phyloP scores from a whole-genome alignment of 2,797 vertebrate species.

The Thalassophryne amazonica region DNA sequence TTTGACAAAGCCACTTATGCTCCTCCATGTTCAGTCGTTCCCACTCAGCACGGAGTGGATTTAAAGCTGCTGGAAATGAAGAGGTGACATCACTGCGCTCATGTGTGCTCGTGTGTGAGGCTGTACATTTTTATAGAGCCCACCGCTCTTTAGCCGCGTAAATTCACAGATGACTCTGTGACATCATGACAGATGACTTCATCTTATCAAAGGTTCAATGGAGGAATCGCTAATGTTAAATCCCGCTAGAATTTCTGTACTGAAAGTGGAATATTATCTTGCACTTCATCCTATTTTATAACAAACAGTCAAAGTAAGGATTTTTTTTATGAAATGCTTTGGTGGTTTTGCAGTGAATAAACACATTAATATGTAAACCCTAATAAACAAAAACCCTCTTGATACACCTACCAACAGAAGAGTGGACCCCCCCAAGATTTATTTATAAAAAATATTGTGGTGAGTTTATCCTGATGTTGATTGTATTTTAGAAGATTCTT shows the following conservation, averaged over 20 bases:
- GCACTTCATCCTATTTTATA: too few species aligned
- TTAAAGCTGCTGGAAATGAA: slow-evolving; percentile 62
- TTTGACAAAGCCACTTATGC: slow-evolving; percentile 60
- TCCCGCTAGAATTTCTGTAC: slow-evolving; percentile 35
- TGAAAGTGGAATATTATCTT: neutral
- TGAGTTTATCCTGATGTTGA: too few species aligned
- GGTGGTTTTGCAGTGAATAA: too few species aligned
- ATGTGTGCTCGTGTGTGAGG: slow-evolving; percentile 4
- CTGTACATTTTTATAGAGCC: slow-evolving; percentile 44
- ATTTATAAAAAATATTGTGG: too few species aligned
- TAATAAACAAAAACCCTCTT: too few species aligned
- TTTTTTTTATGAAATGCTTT: too few species aligned
- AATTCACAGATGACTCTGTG: slow-evolving; percentile 51
- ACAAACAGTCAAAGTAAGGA: too few species aligned
- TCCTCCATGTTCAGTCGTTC: slow-evolving; percentile 45
- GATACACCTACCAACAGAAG: too few species aligned
- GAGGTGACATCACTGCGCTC: slow-evolving; percentile 56
- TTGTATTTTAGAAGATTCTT: too few species aligned
- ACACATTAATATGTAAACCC: too few species aligned
- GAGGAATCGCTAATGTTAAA: slow-evolving; percentile 48
- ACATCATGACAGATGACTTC: slow-evolving; percentile 72
- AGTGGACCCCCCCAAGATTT: too few species aligned
- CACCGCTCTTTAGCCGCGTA: slow-evolving; percentile 50
- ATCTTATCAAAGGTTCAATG: slow-evolving; percentile 69
- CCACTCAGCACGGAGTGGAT: slow-evolving; percentile 58